A percentile compares a stretch with the other conserved stretches of the same genome.
Evolutionary conservation across 2,113 vertebrate genomes (phyloP).

Genomic region (Grammomys dolichurus): DNA sequence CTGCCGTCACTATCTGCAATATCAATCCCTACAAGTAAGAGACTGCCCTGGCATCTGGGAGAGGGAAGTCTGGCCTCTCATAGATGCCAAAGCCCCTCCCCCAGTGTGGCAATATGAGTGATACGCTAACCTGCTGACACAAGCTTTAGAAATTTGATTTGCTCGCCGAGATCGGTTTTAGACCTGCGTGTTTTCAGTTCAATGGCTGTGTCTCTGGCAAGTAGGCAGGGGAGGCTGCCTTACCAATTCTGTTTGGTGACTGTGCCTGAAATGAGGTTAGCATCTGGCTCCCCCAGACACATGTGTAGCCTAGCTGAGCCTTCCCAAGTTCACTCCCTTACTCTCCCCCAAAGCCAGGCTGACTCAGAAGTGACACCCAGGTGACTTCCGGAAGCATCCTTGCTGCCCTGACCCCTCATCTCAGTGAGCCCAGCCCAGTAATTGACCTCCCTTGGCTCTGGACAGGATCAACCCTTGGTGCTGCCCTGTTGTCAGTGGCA

Average conservation of each 20-base stretch:
- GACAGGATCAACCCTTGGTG: not conserved
- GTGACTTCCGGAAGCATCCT: slow-evolving; percentile 42
- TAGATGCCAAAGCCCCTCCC: not conserved
- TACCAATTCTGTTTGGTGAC: not conserved
- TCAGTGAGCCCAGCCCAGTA: slow-evolving; percentile 35
- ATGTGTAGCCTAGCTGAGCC: not conserved
- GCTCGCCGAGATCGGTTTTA: not conserved
- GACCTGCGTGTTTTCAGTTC: not conserved
- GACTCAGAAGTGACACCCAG: slow-evolving; percentile 65
- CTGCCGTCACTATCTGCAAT: slow-evolving; percentile 91
- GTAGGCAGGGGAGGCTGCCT: not conserved
- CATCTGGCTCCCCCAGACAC: too few species aligned
- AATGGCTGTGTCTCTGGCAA: not conserved
- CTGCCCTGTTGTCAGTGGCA: not conserved
- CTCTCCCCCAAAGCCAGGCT: not conserved
- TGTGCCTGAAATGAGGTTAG: not conserved
- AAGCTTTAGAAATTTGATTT: not conserved
- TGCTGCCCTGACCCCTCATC: slow-evolving; percentile 4
- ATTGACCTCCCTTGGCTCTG: slow-evolving; percentile 46
- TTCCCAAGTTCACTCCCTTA: not conserved
- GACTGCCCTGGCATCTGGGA: accelerated
- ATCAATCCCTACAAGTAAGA: slow-evolving; percentile 92
- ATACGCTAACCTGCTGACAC: not conserved
- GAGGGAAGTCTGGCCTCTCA: not conserved
- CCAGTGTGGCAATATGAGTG: too few species aligned